Evolutionary conservation across 1,140 invertebrate genomes (phyloP).

Genomic region (Arctopsyche grandis): DNA sequence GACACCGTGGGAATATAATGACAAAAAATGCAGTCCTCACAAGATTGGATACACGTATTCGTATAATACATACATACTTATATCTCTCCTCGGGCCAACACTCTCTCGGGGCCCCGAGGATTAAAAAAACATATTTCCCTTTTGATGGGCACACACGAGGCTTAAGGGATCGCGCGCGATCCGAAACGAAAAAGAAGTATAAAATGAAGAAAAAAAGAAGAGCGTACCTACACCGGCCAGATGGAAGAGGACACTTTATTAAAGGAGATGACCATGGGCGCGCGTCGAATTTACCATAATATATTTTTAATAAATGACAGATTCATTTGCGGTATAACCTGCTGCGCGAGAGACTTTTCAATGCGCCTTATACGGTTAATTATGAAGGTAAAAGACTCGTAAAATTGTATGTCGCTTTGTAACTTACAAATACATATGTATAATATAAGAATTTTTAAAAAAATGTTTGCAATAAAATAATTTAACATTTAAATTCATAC

Average conservation of each 20-base stretch:
- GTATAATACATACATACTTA: slow-evolving; percentile 11
- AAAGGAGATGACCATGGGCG: slow-evolving; percentile 42
- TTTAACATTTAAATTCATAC: too few species aligned
- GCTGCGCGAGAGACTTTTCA: slow-evolving; percentile 8
- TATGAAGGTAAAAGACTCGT: slow-evolving; percentile 22
- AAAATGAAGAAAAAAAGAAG: slow-evolving; percentile 15
- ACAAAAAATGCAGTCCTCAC: slow-evolving; percentile 53
- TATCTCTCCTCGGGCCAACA: slow-evolving; percentile 9
- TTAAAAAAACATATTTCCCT: slow-evolving; percentile 53
- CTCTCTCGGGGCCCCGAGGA: slow-evolving; percentile 15
- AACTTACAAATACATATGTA: too few species aligned
- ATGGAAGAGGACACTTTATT: slow-evolving; percentile 44
- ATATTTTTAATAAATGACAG: slow-evolving; percentile 31
- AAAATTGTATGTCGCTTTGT: background rate
- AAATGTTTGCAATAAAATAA: too few species aligned
- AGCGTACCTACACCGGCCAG: slow-evolving; percentile 10
- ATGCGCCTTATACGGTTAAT: slow-evolving; percentile 26
- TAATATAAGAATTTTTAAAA: too few species aligned
- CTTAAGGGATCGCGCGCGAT: slow-evolving; percentile 42
- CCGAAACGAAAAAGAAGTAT: slow-evolving; percentile 21
- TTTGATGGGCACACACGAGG: slow-evolving; percentile 48
- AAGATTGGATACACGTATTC: background rate
- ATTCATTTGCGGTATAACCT: slow-evolving; percentile 8
- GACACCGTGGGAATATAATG: slow-evolving; percentile 53
- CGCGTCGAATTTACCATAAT: slow-evolving; percentile 33